Conservation (phyloP, 2,888 invertebrate species). For the Stenolophus ochropezus region DNA sequence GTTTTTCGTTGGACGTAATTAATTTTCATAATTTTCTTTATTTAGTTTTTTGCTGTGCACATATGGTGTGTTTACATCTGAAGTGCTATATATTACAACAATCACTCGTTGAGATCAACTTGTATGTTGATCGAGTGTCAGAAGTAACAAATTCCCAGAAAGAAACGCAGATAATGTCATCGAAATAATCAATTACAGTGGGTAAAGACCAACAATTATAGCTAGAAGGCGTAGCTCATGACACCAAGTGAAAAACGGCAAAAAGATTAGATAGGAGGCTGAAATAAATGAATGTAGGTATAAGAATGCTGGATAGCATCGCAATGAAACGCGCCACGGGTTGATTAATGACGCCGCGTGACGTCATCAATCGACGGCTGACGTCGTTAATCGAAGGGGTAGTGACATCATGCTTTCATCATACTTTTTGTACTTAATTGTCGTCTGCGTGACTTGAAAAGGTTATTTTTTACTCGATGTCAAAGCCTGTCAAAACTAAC, state of each 20-base stretch:
- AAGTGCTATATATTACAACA: neutral
- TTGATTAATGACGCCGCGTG: conserved; percentile 38
- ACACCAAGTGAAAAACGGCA: conserved; percentile 53
- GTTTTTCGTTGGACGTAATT: too few relatives aligned
- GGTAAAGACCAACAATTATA: conserved; percentile 53
- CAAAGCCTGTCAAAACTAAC: neutral
- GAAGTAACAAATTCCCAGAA: conserved; percentile 41
- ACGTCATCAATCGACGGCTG: conserved; percentile 43
- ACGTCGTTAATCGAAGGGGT: neutral
- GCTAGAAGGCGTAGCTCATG: conserved; percentile 37
- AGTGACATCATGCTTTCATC: neutral
- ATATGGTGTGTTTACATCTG: neutral
- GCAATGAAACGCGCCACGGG: conserved; percentile 9
- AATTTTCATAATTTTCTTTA: neutral
- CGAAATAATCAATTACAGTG: conserved; percentile 41
- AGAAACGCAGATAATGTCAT: conserved; percentile 40
- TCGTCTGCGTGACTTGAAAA: conserved; percentile 5
- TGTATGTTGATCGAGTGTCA: conserved; percentile 13
- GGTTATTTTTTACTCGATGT: neutral
- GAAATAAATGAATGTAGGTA: conserved; percentile 52
- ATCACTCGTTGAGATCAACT: conserved; percentile 17
- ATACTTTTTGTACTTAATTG: conserved; percentile 29
- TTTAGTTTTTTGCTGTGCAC: neutral
- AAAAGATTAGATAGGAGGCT: conserved; percentile 55
- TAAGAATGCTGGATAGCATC: conserved; percentile 45